Base-by-base conservation (phyloP, 1,140 invertebrate genomes). In the fruit fly (Drosophila melanogaster) region DNA sequence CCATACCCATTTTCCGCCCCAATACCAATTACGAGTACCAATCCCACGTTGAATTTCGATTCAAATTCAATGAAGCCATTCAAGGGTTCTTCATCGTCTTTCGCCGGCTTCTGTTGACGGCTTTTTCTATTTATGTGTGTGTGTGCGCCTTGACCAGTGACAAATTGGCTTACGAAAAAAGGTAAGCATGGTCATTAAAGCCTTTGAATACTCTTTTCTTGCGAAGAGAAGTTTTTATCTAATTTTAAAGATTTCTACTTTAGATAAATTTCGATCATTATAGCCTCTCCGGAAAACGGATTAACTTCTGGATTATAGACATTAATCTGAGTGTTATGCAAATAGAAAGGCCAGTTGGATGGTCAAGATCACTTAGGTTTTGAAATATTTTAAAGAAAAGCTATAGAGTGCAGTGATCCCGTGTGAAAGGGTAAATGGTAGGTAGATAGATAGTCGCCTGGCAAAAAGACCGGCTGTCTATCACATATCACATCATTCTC, bases 161-260 rank as follows among this genome's bases (percentile, higher is more conserved):
- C 69, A 86, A 79, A 87, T 86, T 85, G 77, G 78, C 69, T 74
- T 81, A 73, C 14, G 37, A 38, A 49, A 49, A 41, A 10, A 33
- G 56, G 10, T 40, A 41, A 66, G 30, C 69, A 50, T 30, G 30
- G 38, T 1, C 24, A 33, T 15, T 11, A 10, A 17, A 30, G 47
- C 47, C 0, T 3, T 19, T 40, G 0, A n/a, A 61, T 61, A 40
- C 51, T 14, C 58, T 59, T 47, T 1, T 33, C 26, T 7, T 55
- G 6, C n/a, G 0, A 14, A 38, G 14, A 10, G 5, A 54, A 55
- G 19, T 43, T 22, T 30, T 10, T 0, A 22, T 22, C 0, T 22
- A 22, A 22, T 22, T 22, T 22, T 22, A 2, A 22, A 22, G 19
- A 22, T 22, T 22, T 22, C 19, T 22, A 3, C 2, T 22, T 22